Evolutionary conservation across 92 coral and sea anemone genomes (phyloP).

Genomic region (Epizoanthus fatuus): DNA sequence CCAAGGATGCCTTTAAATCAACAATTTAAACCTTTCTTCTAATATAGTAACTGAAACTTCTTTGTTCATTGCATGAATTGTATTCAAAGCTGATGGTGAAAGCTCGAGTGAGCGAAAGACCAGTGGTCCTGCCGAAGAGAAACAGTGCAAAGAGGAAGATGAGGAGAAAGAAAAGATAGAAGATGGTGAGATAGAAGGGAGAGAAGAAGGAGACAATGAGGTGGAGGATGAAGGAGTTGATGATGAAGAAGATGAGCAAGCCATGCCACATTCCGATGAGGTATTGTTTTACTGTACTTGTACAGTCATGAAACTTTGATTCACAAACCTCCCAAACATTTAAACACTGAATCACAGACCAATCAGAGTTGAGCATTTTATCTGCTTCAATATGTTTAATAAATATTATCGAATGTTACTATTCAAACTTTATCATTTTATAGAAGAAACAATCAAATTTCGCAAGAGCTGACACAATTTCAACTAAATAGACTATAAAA

Average conservation of each 20-base stretch:
- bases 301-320: too few relatives aligned
- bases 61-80: not conserved
- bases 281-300: not conserved
- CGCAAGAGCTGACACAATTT: too few relatives aligned
- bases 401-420: too few relatives aligned
- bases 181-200: constrained; percentile 13
- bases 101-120: not conserved
- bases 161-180: not conserved
- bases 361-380: too few relatives aligned
- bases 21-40: too few relatives aligned
- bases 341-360: too few relatives aligned
- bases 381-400: too few relatives aligned
- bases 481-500: too few relatives aligned
- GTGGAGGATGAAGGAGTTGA: not conserved
- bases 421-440: too few relatives aligned
- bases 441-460: too few relatives aligned
- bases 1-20: too few relatives aligned
- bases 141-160: not conserved
- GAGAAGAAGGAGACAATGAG: not conserved
- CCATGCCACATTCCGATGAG: constrained; percentile 45
- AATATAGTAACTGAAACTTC: not conserved
- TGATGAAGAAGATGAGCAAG: constrained; percentile 28
- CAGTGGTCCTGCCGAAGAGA: not conserved
- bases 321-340: too few relatives aligned
- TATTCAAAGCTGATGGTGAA: not conserved